Evolutionary conservation across 2,797 vertebrate genomes (phyloP).

Genomic region (Lithobates sylvaticus): DNA sequence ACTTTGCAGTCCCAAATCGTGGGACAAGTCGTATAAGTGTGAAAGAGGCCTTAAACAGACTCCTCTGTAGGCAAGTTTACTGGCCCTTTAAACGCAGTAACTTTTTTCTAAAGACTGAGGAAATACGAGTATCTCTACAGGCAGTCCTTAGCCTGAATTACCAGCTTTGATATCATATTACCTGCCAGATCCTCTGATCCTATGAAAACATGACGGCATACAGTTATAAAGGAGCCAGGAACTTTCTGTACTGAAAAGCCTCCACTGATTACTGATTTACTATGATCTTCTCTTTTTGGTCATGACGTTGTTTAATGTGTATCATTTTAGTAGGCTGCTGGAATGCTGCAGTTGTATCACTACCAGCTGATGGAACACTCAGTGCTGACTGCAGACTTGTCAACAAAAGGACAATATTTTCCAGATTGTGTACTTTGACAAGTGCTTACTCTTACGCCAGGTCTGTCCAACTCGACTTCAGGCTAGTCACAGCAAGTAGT

Average conservation of each 20-base stretch:
- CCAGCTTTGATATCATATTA: background rate
- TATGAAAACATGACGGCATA: conserved; percentile 14
- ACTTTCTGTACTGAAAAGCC: conserved; percentile 15
- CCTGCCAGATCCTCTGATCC: background rate
- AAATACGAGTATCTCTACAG: background rate
- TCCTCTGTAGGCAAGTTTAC: background rate
- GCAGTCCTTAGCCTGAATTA: background rate
- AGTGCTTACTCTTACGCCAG: background rate
- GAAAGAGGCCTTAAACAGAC: too few relatives aligned
- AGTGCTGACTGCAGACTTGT: conserved; percentile 17
- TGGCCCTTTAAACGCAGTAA: background rate
- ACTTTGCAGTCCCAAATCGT: too few relatives aligned
- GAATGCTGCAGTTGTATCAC: background rate
- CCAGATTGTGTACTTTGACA: conserved; percentile 1
- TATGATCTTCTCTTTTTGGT: conserved; percentile 18
- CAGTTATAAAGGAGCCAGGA: background rate
- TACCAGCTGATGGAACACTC: conserved; percentile 12
- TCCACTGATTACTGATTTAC: background rate
- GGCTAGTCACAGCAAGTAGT: background rate
- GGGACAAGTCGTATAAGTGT: too few relatives aligned
- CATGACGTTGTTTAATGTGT: background rate
- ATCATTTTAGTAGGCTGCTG: conserved; percentile 17
- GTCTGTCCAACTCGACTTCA: background rate
- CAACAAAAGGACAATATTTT: background rate
- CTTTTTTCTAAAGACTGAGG: background rate